Percentiles rank a stretch among this genome's conserved stretches.
phyloP scores from a whole-genome alignment of 1,140 invertebrate genomes.

The Bradynema listronoti region DNA sequence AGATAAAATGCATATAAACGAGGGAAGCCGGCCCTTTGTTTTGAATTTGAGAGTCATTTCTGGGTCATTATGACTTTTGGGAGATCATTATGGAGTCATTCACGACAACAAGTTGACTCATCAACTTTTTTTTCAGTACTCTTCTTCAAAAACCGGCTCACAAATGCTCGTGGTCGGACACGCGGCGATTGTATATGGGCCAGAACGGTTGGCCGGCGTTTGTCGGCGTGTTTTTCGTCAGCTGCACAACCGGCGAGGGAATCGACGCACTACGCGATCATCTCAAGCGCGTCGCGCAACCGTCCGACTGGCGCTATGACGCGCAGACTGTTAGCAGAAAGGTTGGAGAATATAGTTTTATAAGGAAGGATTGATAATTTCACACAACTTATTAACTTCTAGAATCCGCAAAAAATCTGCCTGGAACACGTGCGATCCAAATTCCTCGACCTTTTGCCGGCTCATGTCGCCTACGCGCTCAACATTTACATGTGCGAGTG shows the following conservation, averaged over 20 bases:
- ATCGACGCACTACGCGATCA: slow-evolving; percentile 45
- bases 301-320: slow-evolving; percentile 18
- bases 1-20: too few species aligned
- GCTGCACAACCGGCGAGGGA: slow-evolving; percentile 45
- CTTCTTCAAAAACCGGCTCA: slow-evolving; percentile 46
- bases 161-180: slow-evolving; percentile 44
- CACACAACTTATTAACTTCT: background rate
- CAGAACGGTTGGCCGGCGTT: slow-evolving; percentile 45
- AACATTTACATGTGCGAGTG: too few species aligned
- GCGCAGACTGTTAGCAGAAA: slow-evolving; percentile 1
- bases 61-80: too few species aligned
- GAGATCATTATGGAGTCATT: too few species aligned
- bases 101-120: background rate
- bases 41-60: too few species aligned
- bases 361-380: background rate
- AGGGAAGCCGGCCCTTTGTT: too few species aligned
- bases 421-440: slow-evolving; percentile 39
- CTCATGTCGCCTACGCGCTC: slow-evolving; percentile 34
- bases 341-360: slow-evolving; percentile 12
- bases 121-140: slow-evolving; percentile 25
- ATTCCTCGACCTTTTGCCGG: slow-evolving; percentile 27
- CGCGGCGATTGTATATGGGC: slow-evolving; percentile 28
- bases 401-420: slow-evolving; percentile 25
- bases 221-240: slow-evolving; percentile 43
- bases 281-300: slow-evolving; percentile 22